Percentiles rank a stretch among this genome's conserved stretches.
Conservation (phyloP, 2,113 vertebrate genomes). For the Microtus ochrogaster region DNA sequence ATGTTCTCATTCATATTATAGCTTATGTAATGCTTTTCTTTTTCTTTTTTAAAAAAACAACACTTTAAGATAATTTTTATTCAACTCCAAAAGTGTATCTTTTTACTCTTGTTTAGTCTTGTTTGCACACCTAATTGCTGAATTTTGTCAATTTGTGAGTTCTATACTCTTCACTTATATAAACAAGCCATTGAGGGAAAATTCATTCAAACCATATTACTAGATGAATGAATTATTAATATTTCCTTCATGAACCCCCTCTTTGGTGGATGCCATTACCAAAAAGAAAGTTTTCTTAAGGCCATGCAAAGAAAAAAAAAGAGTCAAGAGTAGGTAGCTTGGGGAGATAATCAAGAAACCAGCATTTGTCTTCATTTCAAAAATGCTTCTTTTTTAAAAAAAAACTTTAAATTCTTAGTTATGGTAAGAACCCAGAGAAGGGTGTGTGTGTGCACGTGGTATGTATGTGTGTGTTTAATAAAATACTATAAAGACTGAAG, state of each 20-base stretch:
- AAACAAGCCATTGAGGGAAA: slow-evolving; percentile 1
- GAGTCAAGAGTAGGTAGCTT: not conserved
- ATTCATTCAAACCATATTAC: not conserved
- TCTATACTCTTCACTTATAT: slow-evolving; percentile 1
- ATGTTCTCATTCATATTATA: not conserved
- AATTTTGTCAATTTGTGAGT: slow-evolving; percentile 30
- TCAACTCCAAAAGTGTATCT: not conserved
- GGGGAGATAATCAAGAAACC: not conserved
- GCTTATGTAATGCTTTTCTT: not conserved
- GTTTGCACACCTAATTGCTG: slow-evolving; percentile 21
- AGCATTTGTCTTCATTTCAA: not conserved
- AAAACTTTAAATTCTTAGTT: not conserved
- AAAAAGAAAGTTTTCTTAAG: not conserved
- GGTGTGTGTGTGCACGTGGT: not conserved
- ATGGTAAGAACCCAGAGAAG: not conserved
- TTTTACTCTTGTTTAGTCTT: slow-evolving; percentile 34
- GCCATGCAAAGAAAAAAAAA: not conserved
- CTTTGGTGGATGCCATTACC: not conserved
- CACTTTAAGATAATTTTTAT: not conserved
- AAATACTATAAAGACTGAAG: not conserved
- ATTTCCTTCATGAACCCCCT: not conserved
- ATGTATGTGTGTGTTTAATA: not conserved
- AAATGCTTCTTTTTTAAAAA: not conserved
- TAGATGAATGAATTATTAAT: not conserved
- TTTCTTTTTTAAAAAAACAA: not conserved